These are phyloP conservation scores for Hucho hucho DNA, from an alignment of 2,113 vertebrate species.

Conservation along the genomic window DNA sequence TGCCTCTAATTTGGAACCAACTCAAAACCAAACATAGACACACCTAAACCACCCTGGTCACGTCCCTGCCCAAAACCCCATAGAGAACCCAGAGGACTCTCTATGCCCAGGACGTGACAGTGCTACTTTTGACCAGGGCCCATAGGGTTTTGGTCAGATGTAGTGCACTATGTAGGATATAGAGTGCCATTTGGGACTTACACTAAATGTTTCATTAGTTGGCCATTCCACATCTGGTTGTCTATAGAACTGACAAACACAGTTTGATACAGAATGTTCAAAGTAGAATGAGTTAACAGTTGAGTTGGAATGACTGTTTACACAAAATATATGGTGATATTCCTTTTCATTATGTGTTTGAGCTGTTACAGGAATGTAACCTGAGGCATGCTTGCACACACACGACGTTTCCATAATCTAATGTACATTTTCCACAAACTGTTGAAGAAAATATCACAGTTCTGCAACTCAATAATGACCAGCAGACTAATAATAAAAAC, in stretches of 20 bases:
- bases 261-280: background rate
- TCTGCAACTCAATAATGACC: background rate
- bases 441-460: conserved; percentile 14
- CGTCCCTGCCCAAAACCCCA: too few species aligned
- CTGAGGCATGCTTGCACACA: conserved; percentile 13
- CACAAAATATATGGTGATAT: background rate
- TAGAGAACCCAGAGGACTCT: too few species aligned
- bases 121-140: too few species aligned
- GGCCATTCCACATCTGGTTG: conserved; percentile 10
- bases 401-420: conserved; percentile 21
- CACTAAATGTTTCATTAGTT: conserved; percentile 8
- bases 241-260: background rate
- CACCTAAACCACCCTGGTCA: too few species aligned
- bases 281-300: background rate
- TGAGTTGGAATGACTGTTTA: background rate
- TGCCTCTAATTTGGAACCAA: too few species aligned
- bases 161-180: too few species aligned
- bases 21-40: too few species aligned
- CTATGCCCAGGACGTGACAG: too few species aligned
- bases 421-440: conserved; percentile 21
- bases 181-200: too few species aligned
- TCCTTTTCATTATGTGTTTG: too few species aligned
- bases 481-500: background rate
- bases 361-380: conserved; percentile 12
- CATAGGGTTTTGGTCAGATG: too few species aligned